These are phyloP conservation scores for Apis mellifera DNA, from an alignment of 1,140 invertebrate species.

Conservation along the genomic window Amel_HAv3.1 CM009932.2:14505001-14505500, in stretches of 20 bases:
- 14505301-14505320: too few relatives aligned
- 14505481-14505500: neutral
- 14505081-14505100: conserved; percentile 40
- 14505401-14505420: neutral
- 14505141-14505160: neutral
- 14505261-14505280: too few relatives aligned
- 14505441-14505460: neutral
- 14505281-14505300: too few relatives aligned
- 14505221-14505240: too few relatives aligned
- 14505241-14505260: too few relatives aligned
- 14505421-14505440: neutral
- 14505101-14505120: conserved; percentile 28
- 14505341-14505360: neutral
- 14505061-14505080: conserved; percentile 40
- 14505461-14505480: neutral
- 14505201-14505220: too few relatives aligned
- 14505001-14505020: conserved; percentile 33
- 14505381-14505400: conserved; percentile 53
- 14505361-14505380: conserved; percentile 26
- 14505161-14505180: neutral
- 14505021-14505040: conserved; percentile 28
- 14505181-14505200: too few relatives aligned
- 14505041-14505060: conserved; percentile 39
- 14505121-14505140: neutral
- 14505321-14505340: neutral